A percentile compares a stretch with the other conserved stretches of the same genome.
Evolutionary conservation across 2,113 vertebrate genomes (phyloP).

Genomic region (Glareola pratincola): DNA sequence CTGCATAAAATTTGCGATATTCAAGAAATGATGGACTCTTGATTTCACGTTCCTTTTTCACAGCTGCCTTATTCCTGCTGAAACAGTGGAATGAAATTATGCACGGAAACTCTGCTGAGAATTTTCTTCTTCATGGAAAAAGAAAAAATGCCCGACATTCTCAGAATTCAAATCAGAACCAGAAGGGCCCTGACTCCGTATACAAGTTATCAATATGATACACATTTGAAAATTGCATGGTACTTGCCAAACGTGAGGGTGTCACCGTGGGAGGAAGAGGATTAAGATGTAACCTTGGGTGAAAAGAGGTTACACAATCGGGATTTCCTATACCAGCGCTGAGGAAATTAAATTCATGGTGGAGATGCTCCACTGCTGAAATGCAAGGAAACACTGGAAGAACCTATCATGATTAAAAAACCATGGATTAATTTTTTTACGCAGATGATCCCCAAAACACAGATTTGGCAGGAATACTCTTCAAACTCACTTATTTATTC

Average conservation of each 20-base stretch:
- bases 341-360: slow-evolving; percentile 30
- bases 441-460: slow-evolving; percentile 10
- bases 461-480: not conserved
- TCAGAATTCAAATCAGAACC: slow-evolving; percentile 58
- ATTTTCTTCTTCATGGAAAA: slow-evolving; percentile 4
- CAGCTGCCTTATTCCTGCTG: slow-evolving; percentile 5
- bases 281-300: slow-evolving; percentile 56
- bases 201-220: slow-evolving; percentile 48
- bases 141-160: not conserved
- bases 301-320: slow-evolving; percentile 39
- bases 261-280: not conserved
- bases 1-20: not conserved
- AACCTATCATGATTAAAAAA: slow-evolving; percentile 41
- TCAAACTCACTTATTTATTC: slow-evolving; percentile 42
- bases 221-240: slow-evolving; percentile 28
- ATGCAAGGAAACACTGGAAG: not conserved
- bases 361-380: not conserved
- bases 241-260: not conserved
- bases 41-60: not conserved
- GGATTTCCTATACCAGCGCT: not conserved
- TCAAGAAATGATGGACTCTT: not conserved
- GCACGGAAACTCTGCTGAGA: slow-evolving; percentile 4
- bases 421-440: slow-evolving; percentile 25
- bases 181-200: not conserved
- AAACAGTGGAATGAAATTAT: slow-evolving; percentile 21